Base-by-base conservation (phyloP, 2,113 vertebrate species). In the Pithys albifrons region DNA sequence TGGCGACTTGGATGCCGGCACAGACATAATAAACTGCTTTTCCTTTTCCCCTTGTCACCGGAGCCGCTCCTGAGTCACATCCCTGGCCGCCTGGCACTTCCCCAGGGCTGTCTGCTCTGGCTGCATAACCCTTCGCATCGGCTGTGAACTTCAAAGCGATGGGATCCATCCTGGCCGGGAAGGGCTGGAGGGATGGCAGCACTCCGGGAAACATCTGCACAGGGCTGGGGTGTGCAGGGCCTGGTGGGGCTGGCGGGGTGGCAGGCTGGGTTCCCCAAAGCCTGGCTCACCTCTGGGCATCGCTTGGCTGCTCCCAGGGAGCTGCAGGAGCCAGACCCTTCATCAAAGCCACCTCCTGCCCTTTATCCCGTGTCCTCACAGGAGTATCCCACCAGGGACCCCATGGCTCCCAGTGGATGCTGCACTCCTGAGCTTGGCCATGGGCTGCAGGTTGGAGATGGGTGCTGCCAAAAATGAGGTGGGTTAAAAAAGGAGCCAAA, bases 21-120 rank as follows among this genome's bases (percentile, higher is more conserved):
- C 89, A 92, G 95, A 91, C 93, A 80, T 39, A 88, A 96, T 83
- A 86, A 96, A 93, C 89, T 6, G 2, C 81, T 92, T 88, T 94
- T 91, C 93, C 96, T 93, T 85, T 96, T 83, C 75, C 95, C 58
- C 72, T 62, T 57, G 81, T 51, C 10, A 22, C 91, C 16, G 71
- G 88, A 85, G 88, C 93, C 20, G 13, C 5, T 89, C 94, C 92
- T 79, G 71, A 89, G 92, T 85, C 88, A 80, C 91, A 88, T 93
- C 91, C 71, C 85, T 67, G 87, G 54, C 84, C 0, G 58, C 85
- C 77, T 80, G 88, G 80, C 93, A 74, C 87, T 81, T 87, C 85
- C 92, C 77, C 90, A 65, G 88, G 85, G 90, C 85, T 83, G 82
- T 55, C 89, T 70, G 92, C 58, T 65, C 84, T 29, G 80, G 18